phyloP scores from a whole-genome alignment of 2,797 vertebrate genomes.

The Malurus leucopterus region DNA sequence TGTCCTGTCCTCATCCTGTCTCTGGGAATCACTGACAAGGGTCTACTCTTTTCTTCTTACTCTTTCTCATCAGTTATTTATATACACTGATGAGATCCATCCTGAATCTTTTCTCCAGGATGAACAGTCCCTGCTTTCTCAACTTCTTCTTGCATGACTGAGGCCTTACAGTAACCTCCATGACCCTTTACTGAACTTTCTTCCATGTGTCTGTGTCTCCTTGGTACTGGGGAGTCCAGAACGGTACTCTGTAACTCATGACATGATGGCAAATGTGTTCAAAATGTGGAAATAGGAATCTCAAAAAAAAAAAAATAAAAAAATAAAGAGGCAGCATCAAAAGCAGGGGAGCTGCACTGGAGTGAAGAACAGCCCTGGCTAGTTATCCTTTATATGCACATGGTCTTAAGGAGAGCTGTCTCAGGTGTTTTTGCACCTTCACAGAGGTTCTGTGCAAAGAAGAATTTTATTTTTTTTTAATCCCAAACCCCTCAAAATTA shows the following conservation, averaged over 20 bases:
- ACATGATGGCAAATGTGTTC: background rate
- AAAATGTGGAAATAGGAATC: background rate
- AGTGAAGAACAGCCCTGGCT: background rate
- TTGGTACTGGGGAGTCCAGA: background rate
- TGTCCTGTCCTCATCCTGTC: background rate
- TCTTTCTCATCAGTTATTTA: background rate
- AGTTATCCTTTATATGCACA: background rate
- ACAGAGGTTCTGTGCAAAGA: background rate
- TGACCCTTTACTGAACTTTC: background rate
- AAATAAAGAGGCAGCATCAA: background rate
- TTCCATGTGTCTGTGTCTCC: background rate
- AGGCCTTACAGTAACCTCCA: background rate
- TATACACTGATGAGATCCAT: background rate
- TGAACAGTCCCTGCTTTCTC: background rate
- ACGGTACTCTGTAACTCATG: background rate
- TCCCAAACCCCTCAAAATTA: background rate
- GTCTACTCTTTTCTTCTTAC: background rate
- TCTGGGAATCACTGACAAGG: background rate
- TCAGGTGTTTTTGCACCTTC: background rate
- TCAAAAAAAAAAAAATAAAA: background rate
- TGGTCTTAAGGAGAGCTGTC: background rate
- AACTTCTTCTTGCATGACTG: background rate
- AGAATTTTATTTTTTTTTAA: background rate
- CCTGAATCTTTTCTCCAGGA: background rate
- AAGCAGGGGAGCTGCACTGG: background rate